Base-by-base conservation (phyloP, 2,113 vertebrate genomes). In the Danionella cerebrum region DNA sequence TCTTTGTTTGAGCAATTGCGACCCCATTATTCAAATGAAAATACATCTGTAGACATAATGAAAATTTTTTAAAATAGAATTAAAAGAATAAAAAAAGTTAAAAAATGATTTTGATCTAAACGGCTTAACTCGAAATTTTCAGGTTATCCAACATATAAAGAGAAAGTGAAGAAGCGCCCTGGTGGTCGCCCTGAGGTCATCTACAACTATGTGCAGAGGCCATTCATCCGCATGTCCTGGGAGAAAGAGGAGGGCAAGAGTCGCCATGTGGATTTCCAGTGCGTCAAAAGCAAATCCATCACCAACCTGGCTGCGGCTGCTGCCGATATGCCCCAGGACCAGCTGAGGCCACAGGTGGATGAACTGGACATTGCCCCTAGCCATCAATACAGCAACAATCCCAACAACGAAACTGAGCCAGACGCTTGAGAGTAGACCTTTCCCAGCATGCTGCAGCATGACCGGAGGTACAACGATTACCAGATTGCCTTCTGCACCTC, bases 181-280 rank as follows among this genome's bases (percentile, higher is more conserved):
- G 96, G 96, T 0, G 96, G 96, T 38, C 85, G 96, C 35, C 96
- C 96, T 0, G 96, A 99, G 84, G 96, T 99, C 29, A 99, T 99
- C 77, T 99, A 99, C 83, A 99, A 99, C 85, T 99, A 98, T 0
- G 96, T 99, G 63, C 96, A 99, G 83, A 87, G 96, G 74, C 96
- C 96, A 0, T 99, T 99, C 75, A 99, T 99, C 82, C 89, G 94
- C 66, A 99, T 99, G 96, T 99, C 96, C 0, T 99, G 96, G 96
- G 96, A 99, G 82, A 99, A 99, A 70, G 96, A 99, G 69, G 96
- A 99, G 73, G 96, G 96, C 0, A 99, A 99, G 85, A 98, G 96
- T 55, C 90, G 96, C 16, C 96, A 99, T 0, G 96, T 99, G 39
- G 96, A 99, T 84, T 99, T 99, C 69, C 96, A 99, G 80, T 99